Base-by-base conservation (phyloP, 1,140 invertebrate genomes). In the Calephelis virginiensis region DNA sequence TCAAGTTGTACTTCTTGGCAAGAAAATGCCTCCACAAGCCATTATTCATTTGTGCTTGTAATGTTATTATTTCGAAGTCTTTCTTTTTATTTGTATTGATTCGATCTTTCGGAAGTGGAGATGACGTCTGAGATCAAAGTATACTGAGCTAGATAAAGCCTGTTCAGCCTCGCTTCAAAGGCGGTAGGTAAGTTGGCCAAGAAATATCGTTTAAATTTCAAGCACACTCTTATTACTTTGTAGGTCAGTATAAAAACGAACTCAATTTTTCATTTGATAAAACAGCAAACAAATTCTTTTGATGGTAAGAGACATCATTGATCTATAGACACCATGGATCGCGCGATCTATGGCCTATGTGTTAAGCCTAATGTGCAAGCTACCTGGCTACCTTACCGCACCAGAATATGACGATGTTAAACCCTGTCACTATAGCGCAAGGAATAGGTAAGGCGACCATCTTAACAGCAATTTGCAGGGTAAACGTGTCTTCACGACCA, bases 81-180 rank as follows among this genome's bases (percentile, higher is more conserved):
- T 10, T 17, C 17, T 53, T 53, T 53, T 53, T 17, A 53, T 53
- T 53, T 53, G 13, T 53, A 53, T 53, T 53, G 50, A 53, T 53
- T 28, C 50, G 17, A 53, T 53, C 50, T 53, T 53, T 53, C 0
- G 17, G 50, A 53, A 53, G 17, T 53, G 50, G 6, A 53, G 50
- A 53, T 53, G 50, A 53, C 17, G 14, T 53, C 50, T 14, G 10
- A 53, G 50, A 53, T 53, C 50, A 28, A 53, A 53, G 50, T 50
- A 50, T 50, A 17, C 49, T 50, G 13, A 50, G 49, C 50, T 53
- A 53, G 50, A 53, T 53, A 53, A 53, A 53, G 50, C 50, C 9
- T 53, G 50, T 53, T 53, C 50, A 53, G 17, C 50, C 13, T 17
- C 50, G 14, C 50, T 53, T 53, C 50, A 53, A 53, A 53, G 14